Base-by-base conservation (phyloP, 2,888 invertebrate species). In the Monochamus alternatus region DNA sequence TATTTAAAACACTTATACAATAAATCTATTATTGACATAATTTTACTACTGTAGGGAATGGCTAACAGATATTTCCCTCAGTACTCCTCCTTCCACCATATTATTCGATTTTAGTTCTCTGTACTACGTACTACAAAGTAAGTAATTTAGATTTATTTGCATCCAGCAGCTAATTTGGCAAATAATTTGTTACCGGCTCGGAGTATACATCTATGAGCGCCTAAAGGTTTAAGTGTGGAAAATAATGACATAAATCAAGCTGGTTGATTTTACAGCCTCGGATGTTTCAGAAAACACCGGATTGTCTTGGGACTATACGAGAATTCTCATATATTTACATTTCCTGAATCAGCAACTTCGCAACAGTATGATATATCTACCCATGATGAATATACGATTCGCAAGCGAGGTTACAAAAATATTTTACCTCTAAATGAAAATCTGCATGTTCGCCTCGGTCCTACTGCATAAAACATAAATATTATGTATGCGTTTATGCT, bases 291-390 rank as follows among this genome's bases (percentile, higher is more conserved):
- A 66, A 77, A 77, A 66, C 77, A 65, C 58, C 63, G 75, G 72
- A 81, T 82, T 80, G 79, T 79, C 81, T 78, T 76, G 81, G 80
- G 81, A 82, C 58, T 77, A 71, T 65, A 74, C 75, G 74, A 78
- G 73, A 78, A 75, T 80, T 80, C 81, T 78, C 79, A 82, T 82
- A 82, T 81, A 82, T 82, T 82, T 82, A 79, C 82, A 80, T 81
- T 80, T 80, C 77, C 75, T 77, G 78, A 80, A 78, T 82, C 82
- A 77, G 78, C 79, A 74, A 77, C 80, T 80, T 77, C 77, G 65
- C 75, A 44, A 65, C 67, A 59, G 55, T 73, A 75, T 78, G 78
- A 78, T 78, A 70, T 75, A 78, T 78, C 73, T 38, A 58, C 31
- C 59, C 32, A 43, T 60, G 69, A 69, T 60, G 69, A 60, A 69